These are phyloP conservation scores for Diplosoma virens DNA, from an alignment of 23 tunicate species.

Conservation along the genomic window DNA sequence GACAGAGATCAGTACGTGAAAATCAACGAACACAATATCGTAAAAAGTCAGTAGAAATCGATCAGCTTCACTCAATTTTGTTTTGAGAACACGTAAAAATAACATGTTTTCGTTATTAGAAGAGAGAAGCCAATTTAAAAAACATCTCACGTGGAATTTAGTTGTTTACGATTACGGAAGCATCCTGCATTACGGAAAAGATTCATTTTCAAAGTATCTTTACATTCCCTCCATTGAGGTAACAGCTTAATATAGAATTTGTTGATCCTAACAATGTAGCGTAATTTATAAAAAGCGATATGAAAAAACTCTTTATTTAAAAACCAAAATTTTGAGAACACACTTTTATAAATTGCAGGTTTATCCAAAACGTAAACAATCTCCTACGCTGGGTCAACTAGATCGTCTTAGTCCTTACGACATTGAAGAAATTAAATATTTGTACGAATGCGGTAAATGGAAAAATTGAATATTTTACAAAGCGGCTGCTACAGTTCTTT, in stretches of 20 bases:
- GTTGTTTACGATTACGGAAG: conserved; percentile 98
- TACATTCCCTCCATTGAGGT: conserved; percentile 94
- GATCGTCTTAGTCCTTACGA: conserved; percentile 90
- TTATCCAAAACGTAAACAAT: conserved; percentile 62
- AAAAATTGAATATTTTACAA: too few relatives aligned
- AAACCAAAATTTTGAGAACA: too few relatives aligned
- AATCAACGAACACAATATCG: conserved; percentile 69
- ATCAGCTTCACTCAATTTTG: too few relatives aligned
- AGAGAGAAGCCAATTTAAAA: too few relatives aligned
- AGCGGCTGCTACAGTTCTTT: too few relatives aligned
- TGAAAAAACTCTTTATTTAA: too few relatives aligned
- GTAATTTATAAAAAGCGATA: too few relatives aligned
- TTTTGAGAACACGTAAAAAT: too few relatives aligned
- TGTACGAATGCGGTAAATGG: conserved; percentile 79
- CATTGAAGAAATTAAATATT: conserved; percentile 94
- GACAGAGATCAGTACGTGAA: conserved; percentile 95
- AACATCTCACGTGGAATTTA: conserved; percentile 60
- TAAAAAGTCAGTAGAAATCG: conserved; percentile 63
- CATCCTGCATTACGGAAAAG: conserved; percentile 92
- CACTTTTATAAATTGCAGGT: conserved; percentile 16
- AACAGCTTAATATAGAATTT: too few relatives aligned
- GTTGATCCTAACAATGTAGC: too few relatives aligned
- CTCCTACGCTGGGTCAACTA: conserved; percentile 86
- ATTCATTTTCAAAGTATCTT: conserved; percentile 65
- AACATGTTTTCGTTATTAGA: too few relatives aligned